phyloP scores from a whole-genome alignment of 2,113 vertebrate genomes.

The Ochotona curzoniae region DNA sequence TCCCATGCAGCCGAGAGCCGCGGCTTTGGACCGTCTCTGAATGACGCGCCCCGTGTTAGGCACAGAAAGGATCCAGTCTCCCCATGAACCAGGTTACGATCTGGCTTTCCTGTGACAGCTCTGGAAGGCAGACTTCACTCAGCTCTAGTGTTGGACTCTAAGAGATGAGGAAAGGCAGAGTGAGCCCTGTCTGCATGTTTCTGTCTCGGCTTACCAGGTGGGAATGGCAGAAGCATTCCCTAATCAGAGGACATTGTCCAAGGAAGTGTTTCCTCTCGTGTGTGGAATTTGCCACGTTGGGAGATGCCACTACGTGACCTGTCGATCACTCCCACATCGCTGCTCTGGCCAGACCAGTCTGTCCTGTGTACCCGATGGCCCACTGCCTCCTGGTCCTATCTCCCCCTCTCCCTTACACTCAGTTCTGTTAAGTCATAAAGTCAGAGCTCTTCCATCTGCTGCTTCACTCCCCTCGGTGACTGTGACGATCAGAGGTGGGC shows the following conservation, averaged over 20 bases:
- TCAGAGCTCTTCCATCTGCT: too few species aligned
- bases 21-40: not conserved
- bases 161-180: not conserved
- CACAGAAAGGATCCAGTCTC: not conserved
- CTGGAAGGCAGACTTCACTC: not conserved
- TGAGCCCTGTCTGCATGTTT: not conserved
- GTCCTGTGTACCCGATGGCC: not conserved
- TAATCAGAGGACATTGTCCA: not conserved
- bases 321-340: not conserved
- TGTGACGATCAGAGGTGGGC: too few species aligned
- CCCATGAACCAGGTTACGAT: not conserved
- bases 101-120: not conserved
- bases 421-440: too few species aligned
- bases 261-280: not conserved
- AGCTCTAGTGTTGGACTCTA: not conserved
- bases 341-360: not conserved
- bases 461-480: too few species aligned
- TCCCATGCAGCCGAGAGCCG: not conserved
- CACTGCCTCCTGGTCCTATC: not conserved
- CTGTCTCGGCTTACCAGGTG: not conserved
- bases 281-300: not conserved
- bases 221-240: not conserved
- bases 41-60: not conserved
- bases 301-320: not conserved
- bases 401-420: not conserved